These are phyloP conservation scores for Luidia sarsii DNA, from an alignment of 53 echinoderm and acorn worm genomes.

Conservation along the genomic window DNA sequence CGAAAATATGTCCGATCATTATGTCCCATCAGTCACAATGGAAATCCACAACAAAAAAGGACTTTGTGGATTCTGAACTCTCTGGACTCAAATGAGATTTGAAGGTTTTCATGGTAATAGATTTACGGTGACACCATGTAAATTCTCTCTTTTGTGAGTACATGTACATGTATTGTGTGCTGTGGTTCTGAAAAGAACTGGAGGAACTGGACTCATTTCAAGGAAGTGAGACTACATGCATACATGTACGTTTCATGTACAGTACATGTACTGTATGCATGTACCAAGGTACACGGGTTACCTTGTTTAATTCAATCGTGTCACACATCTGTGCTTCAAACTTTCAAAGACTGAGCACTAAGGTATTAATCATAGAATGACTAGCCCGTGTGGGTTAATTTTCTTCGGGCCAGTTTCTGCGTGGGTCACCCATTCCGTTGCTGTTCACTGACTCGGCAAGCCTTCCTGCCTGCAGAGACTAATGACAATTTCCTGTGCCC, in stretches of 20 bases:
- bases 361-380: constrained; percentile 47
- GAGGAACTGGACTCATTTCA: too few relatives aligned
- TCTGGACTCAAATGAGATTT: too few relatives aligned
- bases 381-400: constrained; percentile 44
- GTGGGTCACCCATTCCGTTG: not conserved
- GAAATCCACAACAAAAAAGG: too few relatives aligned
- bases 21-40: too few relatives aligned
- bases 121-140: too few relatives aligned
- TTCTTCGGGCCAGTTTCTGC: not conserved
- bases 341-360: too few relatives aligned
- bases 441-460: not conserved
- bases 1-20: too few relatives aligned
- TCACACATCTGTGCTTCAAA: not conserved
- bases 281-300: not conserved
- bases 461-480: not conserved
- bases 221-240: too few relatives aligned
- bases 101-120: too few relatives aligned
- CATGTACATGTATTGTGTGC: too few relatives aligned
- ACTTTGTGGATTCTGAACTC: too few relatives aligned
- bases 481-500: constrained; percentile 34
- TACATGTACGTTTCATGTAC: not conserved
- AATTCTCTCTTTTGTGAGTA: too few relatives aligned
- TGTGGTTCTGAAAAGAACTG: not conserved
- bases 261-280: not conserved
- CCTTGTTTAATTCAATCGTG: not conserved